phyloP scores from a whole-genome alignment of 2,888 invertebrate species.

The Philereme transversata region DNA sequence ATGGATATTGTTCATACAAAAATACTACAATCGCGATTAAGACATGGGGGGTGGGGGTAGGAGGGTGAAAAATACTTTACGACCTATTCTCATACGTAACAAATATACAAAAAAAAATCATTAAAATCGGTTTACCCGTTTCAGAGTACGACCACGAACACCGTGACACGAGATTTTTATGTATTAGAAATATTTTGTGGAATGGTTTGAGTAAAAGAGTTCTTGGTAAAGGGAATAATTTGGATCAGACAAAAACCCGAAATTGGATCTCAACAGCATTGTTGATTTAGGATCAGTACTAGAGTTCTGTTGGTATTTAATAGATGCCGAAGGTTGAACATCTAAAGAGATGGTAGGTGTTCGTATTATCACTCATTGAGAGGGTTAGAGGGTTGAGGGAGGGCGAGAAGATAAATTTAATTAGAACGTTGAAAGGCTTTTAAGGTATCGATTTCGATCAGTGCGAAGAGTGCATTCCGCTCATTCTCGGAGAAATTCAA shows the following conservation, averaged over 20 bases:
- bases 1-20: too few relatives aligned
- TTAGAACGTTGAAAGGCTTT: constrained; percentile 34
- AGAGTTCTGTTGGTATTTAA: constrained; percentile 11
- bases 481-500: constrained; percentile 2
- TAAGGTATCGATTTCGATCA: constrained; percentile 11
- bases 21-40: too few relatives aligned
- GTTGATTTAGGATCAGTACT: constrained; percentile 15
- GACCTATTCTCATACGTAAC: too few relatives aligned
- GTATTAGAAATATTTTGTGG: too few relatives aligned
- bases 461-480: constrained; percentile 8
- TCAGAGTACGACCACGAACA: too few relatives aligned
- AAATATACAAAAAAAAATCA: too few relatives aligned
- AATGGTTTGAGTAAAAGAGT: not conserved
- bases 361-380: not conserved
- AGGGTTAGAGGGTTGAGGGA: not conserved
- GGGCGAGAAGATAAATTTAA: constrained; percentile 19
- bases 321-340: constrained; percentile 7
- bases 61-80: too few relatives aligned
- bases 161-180: too few relatives aligned
- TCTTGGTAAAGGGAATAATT: constrained; percentile 1
- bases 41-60: too few relatives aligned
- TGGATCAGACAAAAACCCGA: not conserved
- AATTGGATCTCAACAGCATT: too few relatives aligned
- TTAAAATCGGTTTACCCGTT: too few relatives aligned
- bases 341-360: not conserved